These are phyloP conservation scores for Aulostomus chinensis DNA, from an alignment of 2,797 vertebrate species.

Conservation along the genomic window DNA sequence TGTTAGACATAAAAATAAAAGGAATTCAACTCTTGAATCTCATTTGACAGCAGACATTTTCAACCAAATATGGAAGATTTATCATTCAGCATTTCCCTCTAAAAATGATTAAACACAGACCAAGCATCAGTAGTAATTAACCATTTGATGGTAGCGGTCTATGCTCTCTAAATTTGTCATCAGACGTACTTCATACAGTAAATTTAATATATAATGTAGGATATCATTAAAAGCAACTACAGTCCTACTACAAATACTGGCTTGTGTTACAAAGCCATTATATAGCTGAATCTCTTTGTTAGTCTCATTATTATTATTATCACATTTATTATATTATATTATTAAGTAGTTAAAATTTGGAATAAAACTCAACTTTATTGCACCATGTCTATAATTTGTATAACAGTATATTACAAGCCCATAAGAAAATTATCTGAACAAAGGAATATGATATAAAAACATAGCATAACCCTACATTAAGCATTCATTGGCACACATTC, in stretches of 20 bases:
- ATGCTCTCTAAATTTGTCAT: too few species aligned
- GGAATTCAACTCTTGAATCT: constrained; percentile 2
- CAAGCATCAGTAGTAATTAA: too few species aligned
- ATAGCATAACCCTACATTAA: constrained; percentile 22
- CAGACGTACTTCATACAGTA: too few species aligned
- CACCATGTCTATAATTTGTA: constrained; percentile 39
- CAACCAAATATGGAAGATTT: constrained; percentile 29
- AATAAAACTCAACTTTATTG: constrained; percentile 48
- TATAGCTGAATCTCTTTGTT: too few species aligned
- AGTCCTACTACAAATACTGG: too few species aligned
- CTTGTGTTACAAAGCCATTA: too few species aligned
- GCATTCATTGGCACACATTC: constrained; percentile 72
- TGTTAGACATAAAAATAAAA: too few species aligned
- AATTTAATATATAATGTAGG: too few species aligned
- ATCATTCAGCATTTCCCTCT: constrained; percentile 16
- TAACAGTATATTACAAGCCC: constrained; percentile 45
- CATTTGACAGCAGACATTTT: constrained; percentile 37
- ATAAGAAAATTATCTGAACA: constrained; percentile 19
- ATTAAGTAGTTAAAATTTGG: constrained; percentile 29
- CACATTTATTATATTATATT: constrained; percentile 26
- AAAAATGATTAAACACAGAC: constrained; percentile 3
- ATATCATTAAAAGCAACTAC: too few species aligned
- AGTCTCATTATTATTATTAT: neutral
- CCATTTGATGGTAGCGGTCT: too few species aligned
- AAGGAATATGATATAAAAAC: constrained; percentile 22